Conservation (phyloP, 1,140 invertebrate genomes). For the Eupristina koningsbergeri region DNA sequence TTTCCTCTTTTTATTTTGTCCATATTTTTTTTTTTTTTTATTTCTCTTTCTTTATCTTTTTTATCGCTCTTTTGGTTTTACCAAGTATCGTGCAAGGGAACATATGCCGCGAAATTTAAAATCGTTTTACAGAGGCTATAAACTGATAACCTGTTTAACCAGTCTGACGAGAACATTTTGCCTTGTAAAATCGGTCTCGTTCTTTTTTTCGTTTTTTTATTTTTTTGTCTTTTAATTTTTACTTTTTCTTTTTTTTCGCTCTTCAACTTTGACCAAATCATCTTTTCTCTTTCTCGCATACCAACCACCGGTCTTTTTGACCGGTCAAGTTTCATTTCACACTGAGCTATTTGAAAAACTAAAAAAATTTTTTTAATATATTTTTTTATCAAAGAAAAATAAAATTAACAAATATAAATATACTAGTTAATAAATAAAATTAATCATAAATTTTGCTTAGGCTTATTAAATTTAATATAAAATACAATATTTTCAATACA, state of each 20-base stretch:
- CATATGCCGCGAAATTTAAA: conserved; percentile 71
- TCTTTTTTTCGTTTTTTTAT: conserved; percentile 58
- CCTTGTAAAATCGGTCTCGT: conserved; percentile 64
- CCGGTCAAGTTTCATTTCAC: conserved; percentile 3
- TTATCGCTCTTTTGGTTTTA: background rate
- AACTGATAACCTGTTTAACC: conserved; percentile 71
- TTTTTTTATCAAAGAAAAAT: background rate
- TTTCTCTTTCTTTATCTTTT: background rate
- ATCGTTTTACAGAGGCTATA: conserved; percentile 69
- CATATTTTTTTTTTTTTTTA: background rate
- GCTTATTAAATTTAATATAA: no score
- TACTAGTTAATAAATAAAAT: no score
- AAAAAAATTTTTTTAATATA: background rate
- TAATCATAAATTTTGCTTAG: no score
- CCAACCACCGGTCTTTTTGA: conserved; percentile 18
- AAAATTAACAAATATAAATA: no score
- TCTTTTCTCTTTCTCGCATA: conserved; percentile 11
- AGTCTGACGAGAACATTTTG: conserved; percentile 63
- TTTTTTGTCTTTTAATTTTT: conserved; percentile 51
- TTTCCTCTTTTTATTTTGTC: background rate
- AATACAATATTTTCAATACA: no score
- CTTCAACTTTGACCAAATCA: conserved; percentile 30
- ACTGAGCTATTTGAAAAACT: conserved; percentile 7
- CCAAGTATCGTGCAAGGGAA: conserved; percentile 56
- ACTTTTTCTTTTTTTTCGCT: conserved; percentile 53